Percentiles rank a stretch among this genome's conserved stretches.
These are phyloP conservation scores for Drosophila putrida DNA, from an alignment of 2,888 invertebrate genomes.

Conservation along the genomic window DNA sequence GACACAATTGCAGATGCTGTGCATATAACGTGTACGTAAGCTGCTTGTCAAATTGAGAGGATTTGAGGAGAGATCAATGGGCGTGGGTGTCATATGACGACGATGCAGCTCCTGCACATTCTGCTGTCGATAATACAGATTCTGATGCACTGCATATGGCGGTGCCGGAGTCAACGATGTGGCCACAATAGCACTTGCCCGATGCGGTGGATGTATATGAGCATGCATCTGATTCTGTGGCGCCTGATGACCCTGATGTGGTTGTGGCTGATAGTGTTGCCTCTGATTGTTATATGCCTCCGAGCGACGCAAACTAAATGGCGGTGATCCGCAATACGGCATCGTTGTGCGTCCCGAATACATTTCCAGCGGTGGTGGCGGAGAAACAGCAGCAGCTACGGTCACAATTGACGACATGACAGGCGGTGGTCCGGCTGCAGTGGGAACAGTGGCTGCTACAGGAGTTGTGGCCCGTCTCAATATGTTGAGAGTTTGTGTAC, in stretches of 20 bases:
- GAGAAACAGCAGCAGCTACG: conserved; percentile 71
- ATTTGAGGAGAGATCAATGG: conserved; percentile 85
- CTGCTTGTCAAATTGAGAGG: conserved; percentile 82
- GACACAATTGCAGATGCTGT: conserved; percentile 83
- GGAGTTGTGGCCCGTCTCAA: conserved; percentile 42
- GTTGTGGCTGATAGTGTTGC: conserved; percentile 72
- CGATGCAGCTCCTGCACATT: conserved; percentile 88
- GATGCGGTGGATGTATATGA: conserved; percentile 71
- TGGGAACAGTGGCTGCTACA: conserved; percentile 45
- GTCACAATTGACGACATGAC: conserved; percentile 58
- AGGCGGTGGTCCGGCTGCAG: conserved; percentile 45
- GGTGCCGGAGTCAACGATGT: conserved; percentile 85
- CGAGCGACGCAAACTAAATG: conserved; percentile 67
- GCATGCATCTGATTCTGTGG: conserved; percentile 78
- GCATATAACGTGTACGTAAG: conserved; percentile 80
- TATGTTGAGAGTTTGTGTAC: conserved; percentile 41
- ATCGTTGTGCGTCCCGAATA: conserved; percentile 79
- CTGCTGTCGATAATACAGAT: conserved; percentile 91
- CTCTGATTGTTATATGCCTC: conserved; percentile 71
- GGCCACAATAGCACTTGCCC: conserved; percentile 67
- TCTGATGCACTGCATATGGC: conserved; percentile 91
- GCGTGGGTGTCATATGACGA: conserved; percentile 86
- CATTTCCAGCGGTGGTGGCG: conserved; percentile 78
- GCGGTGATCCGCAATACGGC: conserved; percentile 84
- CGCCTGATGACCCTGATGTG: conserved; percentile 75